Evolutionary conservation across 1,140 invertebrate genomes (phyloP).

Genomic region (Nephila pilipes): DNA sequence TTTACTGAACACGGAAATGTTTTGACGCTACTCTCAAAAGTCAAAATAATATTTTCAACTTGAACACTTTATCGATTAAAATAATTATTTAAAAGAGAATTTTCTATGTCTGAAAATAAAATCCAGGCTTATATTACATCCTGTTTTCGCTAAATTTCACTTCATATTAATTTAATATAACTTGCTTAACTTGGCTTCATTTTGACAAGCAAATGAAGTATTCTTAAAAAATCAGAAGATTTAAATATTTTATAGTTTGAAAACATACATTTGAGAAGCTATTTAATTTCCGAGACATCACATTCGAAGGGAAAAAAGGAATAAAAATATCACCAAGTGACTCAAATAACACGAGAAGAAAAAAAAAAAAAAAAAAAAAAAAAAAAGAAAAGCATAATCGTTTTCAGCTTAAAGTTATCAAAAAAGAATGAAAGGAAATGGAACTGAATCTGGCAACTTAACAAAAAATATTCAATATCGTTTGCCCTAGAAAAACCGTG

Average conservation of each 20-base stretch:
- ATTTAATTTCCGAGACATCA: conserved; percentile 9
- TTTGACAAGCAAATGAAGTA: background rate
- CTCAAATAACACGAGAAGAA: background rate
- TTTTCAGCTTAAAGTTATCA: conserved; percentile 7
- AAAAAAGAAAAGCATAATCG: background rate
- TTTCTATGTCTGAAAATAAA: too few species aligned
- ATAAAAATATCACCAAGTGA: background rate
- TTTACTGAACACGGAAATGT: too few species aligned
- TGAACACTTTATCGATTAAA: too few species aligned
- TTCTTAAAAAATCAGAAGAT: background rate
- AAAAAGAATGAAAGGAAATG: conserved; percentile 8
- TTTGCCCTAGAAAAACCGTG: background rate
- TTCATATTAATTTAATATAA: background rate
- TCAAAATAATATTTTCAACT: too few species aligned
- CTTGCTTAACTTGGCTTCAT: background rate
- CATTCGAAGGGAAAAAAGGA: background rate
- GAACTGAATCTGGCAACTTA: background rate
- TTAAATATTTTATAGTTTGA: background rate
- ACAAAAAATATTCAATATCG: background rate
- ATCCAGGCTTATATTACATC: too few species aligned
- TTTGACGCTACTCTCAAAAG: too few species aligned
- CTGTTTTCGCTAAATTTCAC: background rate
- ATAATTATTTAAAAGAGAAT: too few species aligned
- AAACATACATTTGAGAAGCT: background rate
- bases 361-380: background rate